A percentile compares a stretch with the other conserved stretches of the same genome.
Evolutionary conservation across 2,888 invertebrate genomes (phyloP).

Genomic region (Sipha maydis): DNA sequence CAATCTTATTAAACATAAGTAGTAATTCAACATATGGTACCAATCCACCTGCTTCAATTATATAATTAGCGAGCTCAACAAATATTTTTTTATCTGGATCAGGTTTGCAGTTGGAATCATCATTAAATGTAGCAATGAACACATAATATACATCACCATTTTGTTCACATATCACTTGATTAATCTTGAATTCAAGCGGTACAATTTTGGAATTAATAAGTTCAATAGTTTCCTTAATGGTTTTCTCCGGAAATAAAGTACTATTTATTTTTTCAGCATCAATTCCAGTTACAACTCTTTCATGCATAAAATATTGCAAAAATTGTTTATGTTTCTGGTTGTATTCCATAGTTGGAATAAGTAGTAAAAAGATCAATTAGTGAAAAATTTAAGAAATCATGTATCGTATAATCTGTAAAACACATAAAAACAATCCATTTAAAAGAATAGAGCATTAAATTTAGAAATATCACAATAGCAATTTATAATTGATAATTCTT

Average conservation of each 20-base stretch:
- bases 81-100: slow-evolving; percentile 35
- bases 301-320: slow-evolving; percentile 43
- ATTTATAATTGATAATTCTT: too few species aligned
- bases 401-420: neutral
- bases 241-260: neutral
- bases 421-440: neutral
- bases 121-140: slow-evolving; percentile 26
- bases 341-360: neutral
- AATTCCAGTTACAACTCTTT: slow-evolving; percentile 15
- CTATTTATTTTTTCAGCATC: neutral
- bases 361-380: neutral
- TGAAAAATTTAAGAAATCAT: neutral
- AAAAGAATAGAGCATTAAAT: neutral
- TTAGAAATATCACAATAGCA: too few species aligned
- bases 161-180: slow-evolving; percentile 43
- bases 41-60: slow-evolving; percentile 16
- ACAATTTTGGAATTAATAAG: slow-evolving; percentile 43
- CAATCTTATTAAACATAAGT: neutral
- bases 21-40: neutral
- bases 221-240: neutral
- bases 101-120: slow-evolving; percentile 1
- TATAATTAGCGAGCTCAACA: neutral
- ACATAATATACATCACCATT: slow-evolving; percentile 14
- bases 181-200: slow-evolving; percentile 45
- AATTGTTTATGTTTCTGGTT: slow-evolving; percentile 36